Evolutionary conservation across 1,140 invertebrate genomes (phyloP).

Genomic region (Drosophila murphyi): DNA sequence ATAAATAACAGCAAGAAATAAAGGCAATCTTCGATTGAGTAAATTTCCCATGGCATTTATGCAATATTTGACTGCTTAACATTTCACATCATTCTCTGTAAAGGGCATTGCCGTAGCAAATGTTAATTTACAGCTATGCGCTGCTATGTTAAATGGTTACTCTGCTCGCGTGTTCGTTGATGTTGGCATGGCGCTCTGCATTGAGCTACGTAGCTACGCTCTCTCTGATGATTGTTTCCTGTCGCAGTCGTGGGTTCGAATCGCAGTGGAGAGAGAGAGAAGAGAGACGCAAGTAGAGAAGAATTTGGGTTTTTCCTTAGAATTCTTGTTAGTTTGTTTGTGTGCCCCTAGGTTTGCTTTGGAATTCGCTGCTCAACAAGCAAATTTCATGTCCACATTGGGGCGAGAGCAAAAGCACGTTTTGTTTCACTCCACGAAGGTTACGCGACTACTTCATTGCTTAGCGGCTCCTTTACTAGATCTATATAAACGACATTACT

Average conservation of each 20-base stretch:
- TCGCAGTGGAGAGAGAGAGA: background rate
- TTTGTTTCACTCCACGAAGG: background rate
- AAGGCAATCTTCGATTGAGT: conserved; percentile 1
- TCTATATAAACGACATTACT: background rate
- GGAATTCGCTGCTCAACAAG: conserved; percentile 25
- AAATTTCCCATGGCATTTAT: conserved; percentile 13
- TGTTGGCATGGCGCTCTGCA: conserved; percentile 21
- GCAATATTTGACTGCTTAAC: background rate
- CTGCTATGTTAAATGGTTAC: background rate
- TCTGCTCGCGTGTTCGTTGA: background rate
- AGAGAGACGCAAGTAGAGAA: too few species aligned
- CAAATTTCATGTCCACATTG: background rate
- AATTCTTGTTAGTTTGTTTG: background rate
- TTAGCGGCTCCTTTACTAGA: background rate
- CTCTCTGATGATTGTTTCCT: background rate
- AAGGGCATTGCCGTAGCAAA: background rate
- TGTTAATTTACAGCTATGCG: conserved; percentile 6
- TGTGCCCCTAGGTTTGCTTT: conserved; percentile 46
- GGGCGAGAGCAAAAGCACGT: background rate
- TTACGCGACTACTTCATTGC: background rate
- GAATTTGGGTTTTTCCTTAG: too few species aligned
- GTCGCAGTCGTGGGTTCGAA: conserved; percentile 23
- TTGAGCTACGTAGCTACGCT: conserved; percentile 6
- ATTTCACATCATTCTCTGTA: background rate
- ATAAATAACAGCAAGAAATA: conserved; percentile 2